Evolutionary conservation across 2,797 vertebrate genomes (phyloP).

Genomic region (Orestias chungarensis): DNA sequence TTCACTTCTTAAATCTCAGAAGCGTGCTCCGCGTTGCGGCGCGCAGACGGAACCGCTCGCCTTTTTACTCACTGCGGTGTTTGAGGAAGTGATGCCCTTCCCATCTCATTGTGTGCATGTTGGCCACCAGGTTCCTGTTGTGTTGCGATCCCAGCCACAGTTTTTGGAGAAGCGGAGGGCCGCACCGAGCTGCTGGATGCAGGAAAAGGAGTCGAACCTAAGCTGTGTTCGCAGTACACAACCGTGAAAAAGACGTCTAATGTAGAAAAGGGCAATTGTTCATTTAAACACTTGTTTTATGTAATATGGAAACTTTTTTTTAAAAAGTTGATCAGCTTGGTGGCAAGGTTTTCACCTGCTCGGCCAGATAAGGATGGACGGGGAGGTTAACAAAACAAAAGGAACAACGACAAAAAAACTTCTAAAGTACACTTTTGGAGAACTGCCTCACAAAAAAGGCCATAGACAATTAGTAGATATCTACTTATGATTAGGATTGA

Average conservation of each 20-base stretch:
- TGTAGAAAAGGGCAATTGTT: no score
- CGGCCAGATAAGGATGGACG: no score
- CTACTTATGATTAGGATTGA: background rate
- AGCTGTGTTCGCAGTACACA: no score
- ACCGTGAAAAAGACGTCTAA: no score
- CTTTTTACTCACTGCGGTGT: slow-evolving; percentile 10
- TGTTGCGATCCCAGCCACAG: slow-evolving; percentile 51
- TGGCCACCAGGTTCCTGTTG: slow-evolving; percentile 49
- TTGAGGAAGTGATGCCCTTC: slow-evolving; percentile 52
- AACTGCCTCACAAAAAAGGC: background rate
- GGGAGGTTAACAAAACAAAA: background rate
- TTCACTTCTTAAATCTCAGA: slow-evolving; percentile 29
- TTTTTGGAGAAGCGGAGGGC: slow-evolving; percentile 50
- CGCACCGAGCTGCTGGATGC: slow-evolving; percentile 4
- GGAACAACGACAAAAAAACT: no score
- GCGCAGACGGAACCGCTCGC: slow-evolving; percentile 22
- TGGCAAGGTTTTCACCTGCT: no score
- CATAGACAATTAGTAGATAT: background rate
- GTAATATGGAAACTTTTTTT: no score
- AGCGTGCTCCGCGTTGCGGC: slow-evolving; percentile 10
- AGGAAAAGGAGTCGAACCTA: no score
- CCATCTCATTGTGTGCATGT: slow-evolving; percentile 11
- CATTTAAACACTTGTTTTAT: no score
- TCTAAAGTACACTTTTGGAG: background rate
- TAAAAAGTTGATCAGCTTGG: no score